Conservation (phyloP, 2,888 invertebrate species). For the Nycteola revayana region DNA sequence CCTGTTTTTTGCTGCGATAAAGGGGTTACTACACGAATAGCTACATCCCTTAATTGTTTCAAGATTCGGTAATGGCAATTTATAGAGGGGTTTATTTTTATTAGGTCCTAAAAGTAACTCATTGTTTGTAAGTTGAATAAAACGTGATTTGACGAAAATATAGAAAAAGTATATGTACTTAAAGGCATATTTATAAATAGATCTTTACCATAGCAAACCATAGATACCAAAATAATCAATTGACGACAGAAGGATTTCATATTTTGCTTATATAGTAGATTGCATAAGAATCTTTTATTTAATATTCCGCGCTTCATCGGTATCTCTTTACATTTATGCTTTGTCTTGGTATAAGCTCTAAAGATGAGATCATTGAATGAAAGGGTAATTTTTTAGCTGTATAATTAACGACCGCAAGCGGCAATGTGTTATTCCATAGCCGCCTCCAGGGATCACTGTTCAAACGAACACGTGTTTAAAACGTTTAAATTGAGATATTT, state of each 20-base stretch:
- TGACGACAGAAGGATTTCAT: no score
- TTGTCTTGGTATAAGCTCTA: no score
- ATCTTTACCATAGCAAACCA: neutral
- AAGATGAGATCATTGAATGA: conserved; percentile 3
- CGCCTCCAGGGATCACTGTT: conserved; percentile 61
- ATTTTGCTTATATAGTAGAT: no score
- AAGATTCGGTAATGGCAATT: conserved; percentile 32
- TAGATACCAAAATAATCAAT: no score
- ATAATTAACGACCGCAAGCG: conserved; percentile 56
- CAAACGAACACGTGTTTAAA: conserved; percentile 72
- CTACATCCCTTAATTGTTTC: conserved; percentile 44
- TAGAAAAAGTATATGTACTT: neutral
- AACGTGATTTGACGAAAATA: no score
- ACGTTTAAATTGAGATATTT: conserved; percentile 73
- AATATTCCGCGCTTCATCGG: no score
- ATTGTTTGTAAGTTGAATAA: no score
- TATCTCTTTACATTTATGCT: no score
- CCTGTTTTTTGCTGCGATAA: conserved; percentile 58
- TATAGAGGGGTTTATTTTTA: neutral
- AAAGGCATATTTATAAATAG: neutral
- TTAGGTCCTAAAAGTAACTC: no score
- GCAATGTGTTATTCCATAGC: conserved; percentile 57
- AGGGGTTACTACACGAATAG: conserved; percentile 59
- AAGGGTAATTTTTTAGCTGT: conserved; percentile 14
- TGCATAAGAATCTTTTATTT: no score